A percentile compares a stretch with the other conserved stretches of the same genome.
Conservation (phyloP, 53 echinoderm and acorn worm genomes). For the Crossaster papposus region DNA sequence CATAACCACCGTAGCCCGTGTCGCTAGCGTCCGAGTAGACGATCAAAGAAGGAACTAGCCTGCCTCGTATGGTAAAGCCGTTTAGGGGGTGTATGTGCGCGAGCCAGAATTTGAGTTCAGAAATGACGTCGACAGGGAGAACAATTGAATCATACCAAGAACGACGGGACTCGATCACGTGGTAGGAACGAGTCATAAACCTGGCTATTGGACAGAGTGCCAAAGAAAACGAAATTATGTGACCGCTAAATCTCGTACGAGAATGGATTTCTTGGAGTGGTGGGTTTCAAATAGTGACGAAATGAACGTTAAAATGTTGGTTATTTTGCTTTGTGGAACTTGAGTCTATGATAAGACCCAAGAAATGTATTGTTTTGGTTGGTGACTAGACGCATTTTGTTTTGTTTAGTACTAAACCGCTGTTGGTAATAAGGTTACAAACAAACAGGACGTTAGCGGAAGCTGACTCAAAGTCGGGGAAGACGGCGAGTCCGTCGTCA, state of each 20-base stretch:
- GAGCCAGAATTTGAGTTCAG: slow-evolving; percentile 36
- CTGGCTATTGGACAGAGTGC: slow-evolving; percentile 33
- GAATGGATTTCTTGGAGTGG: no score
- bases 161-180: neutral
- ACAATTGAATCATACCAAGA: neutral
- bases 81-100: no score
- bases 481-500: slow-evolving; percentile 50
- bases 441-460: neutral
- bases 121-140: neutral
- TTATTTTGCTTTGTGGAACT: neutral
- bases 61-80: no score
- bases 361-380: neutral
- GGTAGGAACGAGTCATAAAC: slow-evolving; percentile 34
- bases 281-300: no score
- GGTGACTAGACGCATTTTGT: slow-evolving; percentile 42
- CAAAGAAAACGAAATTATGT: slow-evolving; percentile 23
- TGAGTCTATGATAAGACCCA: slow-evolving; percentile 26
- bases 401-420: slow-evolving; percentile 51
- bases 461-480: neutral
- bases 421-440: neutral
- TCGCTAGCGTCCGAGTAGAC: no score
- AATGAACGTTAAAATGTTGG: no score
- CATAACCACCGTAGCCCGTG: no score
- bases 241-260: slow-evolving; percentile 2
- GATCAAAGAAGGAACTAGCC: no score